Base-by-base conservation (phyloP, 2,797 vertebrate species). In the Falco berigora region DNA sequence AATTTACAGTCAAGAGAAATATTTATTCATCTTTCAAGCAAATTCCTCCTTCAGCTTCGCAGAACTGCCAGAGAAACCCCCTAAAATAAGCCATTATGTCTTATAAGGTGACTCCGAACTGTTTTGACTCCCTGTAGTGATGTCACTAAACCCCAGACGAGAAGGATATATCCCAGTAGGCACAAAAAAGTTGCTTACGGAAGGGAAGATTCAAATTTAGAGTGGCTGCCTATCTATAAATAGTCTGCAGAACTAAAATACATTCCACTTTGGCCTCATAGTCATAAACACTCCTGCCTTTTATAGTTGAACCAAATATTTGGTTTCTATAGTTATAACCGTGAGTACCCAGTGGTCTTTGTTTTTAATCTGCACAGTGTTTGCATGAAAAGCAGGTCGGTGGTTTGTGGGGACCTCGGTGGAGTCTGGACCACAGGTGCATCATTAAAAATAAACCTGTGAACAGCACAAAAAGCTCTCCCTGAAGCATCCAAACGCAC, bases 171-270 rank as follows among this genome's bases (percentile, higher is more conserved):
- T 86, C 89, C 90, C 90, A 94, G 68, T 7, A 94, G 85, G 87
- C 95, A 94, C 47, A 76, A 86, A 96, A 88, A 95, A 94, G 91
- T 38, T 87, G 92, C 95, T 97, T 93, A 96, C 25, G 16, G 94
- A 97, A 96, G 91, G 81, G 62, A 96, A 96, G 94, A 79, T 90
- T 96, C 94, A 95, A 95, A 97, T 97, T 96, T 95, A 95, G 89
- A 92, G 80, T 40, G 73, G 77, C 81, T 96, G 92, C 34, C 80
- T 80, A 34, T 80, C 77, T 96, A 97, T 95, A 97, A 97, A 97
- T 96, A 97, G 96, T 7, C 74, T 36, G 59, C 32, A 87, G 62
- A 88, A 86, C 93, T 96, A 92, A 97, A 97, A 97, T 97, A 96
- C 95, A 96, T 93, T 95, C 94, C 91, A 95, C 59, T 96, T 96